Base-by-base conservation (phyloP, 1,140 invertebrate species). In the Sarcophaga peregrina region DNA sequence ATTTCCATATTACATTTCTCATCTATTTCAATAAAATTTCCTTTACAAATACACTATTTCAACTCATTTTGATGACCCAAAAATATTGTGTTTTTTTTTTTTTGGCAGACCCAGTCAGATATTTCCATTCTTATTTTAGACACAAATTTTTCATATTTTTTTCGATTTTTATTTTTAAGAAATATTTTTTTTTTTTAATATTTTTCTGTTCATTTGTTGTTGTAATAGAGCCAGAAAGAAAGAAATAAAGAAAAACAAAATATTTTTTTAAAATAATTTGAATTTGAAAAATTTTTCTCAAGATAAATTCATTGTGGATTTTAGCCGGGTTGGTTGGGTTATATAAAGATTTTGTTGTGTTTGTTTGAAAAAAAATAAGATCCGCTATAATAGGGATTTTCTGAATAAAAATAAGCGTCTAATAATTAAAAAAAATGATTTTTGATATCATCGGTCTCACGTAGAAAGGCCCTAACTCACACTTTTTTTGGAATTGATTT, bases 191-290 rank as follows among this genome's bases (percentile, higher is more conserved):
- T 48, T 48, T 78, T 78, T 78, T 25, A 78, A 25, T 78, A 20
- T 78, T 78, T 76, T 48, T 74, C 6, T 9, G 47, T 11, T 78
- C 3, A 25, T 78, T 78, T 78, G 46, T 78, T 78, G 50, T 78
- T 78, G 75, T 20, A 78, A 20, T n/a, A 72, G 17, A 72, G 37
- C 62, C n/a, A n/a, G n/a, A n/a, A 52, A 52, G 47, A 76, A 74
- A 76, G 45, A 76, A 50, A 78, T 50, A 78, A 50, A 78, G 17
- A 78, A 78, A 74, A 74, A 46, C 46, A 47, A 78, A 78, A 45
- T 6, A 50, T 50, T 52, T 78, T 68, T 68, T 68, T 20, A 20
- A 20, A 68, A 68, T 68, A 68, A 17, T 68, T 68, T n/a, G 17
- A 15, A n/a, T 68, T 68, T 68, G 10, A 9, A 68, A 20, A 68